Percentiles rank a stretch among this genome's conserved stretches.
phyloP scores from a whole-genome alignment of 2,888 invertebrate genomes.

The Troides helena region DNA sequence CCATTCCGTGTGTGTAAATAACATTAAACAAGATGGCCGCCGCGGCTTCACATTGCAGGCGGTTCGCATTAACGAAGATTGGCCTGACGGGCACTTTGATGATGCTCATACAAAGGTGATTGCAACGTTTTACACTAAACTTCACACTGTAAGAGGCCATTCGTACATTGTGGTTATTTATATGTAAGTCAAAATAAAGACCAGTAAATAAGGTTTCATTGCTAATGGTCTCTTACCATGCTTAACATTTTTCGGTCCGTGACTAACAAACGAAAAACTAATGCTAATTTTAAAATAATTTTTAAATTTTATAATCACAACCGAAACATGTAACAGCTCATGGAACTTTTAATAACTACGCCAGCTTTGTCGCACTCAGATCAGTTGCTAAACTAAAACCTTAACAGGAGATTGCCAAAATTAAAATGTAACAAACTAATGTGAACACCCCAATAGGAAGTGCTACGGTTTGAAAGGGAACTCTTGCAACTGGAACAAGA shows the following conservation, averaged over 20 bases:
- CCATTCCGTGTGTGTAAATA: conserved; percentile 70
- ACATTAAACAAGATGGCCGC: conserved; percentile 66
- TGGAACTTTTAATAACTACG: conserved; percentile 38
- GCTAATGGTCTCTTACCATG: neutral
- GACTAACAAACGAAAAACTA: neutral
- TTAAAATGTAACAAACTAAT: conserved; percentile 28
- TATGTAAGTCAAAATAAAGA: too few relatives aligned
- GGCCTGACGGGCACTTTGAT: conserved; percentile 71
- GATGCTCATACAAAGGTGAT: conserved; percentile 76
- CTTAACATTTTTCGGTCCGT: conserved; percentile 5
- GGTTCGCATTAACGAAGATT: conserved; percentile 69
- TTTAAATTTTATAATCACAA: conserved; percentile 1
- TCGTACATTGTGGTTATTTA: too few relatives aligned
- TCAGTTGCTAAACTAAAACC: conserved; percentile 30
- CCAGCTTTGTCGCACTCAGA: conserved; percentile 45
- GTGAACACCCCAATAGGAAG: conserved; percentile 73
- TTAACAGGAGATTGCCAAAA: conserved; percentile 9
- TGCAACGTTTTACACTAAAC: conserved; percentile 41
- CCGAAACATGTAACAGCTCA: conserved; percentile 22
- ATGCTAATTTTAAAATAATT: neutral
- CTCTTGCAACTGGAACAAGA: conserved; percentile 88
- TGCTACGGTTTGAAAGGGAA: conserved; percentile 89
- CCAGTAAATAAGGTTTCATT: neutral
- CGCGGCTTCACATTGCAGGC: conserved; percentile 63
- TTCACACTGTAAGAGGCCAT: conserved; percentile 7